A percentile compares a stretch with the other conserved stretches of the same genome.
These are phyloP conservation scores for Protodeltote pygarga DNA, from an alignment of 2,888 invertebrate genomes.

Conservation along the genomic window DNA sequence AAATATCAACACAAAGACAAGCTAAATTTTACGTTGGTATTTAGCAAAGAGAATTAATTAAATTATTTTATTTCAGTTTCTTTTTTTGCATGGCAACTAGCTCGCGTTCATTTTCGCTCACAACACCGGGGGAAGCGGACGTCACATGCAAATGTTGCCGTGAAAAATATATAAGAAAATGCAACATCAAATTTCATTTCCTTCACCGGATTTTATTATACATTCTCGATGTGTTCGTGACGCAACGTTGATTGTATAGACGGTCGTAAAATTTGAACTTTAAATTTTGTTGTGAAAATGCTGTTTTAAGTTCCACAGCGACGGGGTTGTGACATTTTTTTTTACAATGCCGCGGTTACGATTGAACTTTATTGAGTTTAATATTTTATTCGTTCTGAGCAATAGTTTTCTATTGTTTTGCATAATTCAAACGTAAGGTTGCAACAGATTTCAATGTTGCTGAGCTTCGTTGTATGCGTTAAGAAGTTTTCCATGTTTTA, in stretches of 20 bases:
- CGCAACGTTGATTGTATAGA: conserved; percentile 70
- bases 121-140: conserved; percentile 53
- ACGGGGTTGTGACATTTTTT: conserved; percentile 30
- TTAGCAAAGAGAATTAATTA: conserved; percentile 50
- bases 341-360: conserved; percentile 17
- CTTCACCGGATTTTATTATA: conserved; percentile 71
- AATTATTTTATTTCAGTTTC: conserved; percentile 26
- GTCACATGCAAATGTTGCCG: conserved; percentile 70
- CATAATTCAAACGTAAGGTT: neutral
- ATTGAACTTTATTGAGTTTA: conserved; percentile 30
- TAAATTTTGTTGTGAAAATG: conserved; percentile 49
- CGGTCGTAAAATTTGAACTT: conserved; percentile 60
- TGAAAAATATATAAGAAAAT: conserved; percentile 67
- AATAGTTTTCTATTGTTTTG: neutral
- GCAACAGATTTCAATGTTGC: neutral
- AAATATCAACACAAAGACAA: conserved; percentile 46
- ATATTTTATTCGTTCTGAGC: conserved; percentile 6
- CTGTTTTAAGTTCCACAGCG: conserved; percentile 36
- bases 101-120: conserved; percentile 54
- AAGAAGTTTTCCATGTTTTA: too few relatives aligned
- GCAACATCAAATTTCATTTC: conserved; percentile 70
- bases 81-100: conserved; percentile 36
- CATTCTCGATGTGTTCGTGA: conserved; percentile 69
- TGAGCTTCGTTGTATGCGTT: neutral
- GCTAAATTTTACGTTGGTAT: conserved; percentile 39